A percentile compares a stretch with the other conserved stretches of the same genome.
Evolutionary conservation across 2,797 vertebrate genomes (phyloP).

Genomic region (Chanos chanos): DNA sequence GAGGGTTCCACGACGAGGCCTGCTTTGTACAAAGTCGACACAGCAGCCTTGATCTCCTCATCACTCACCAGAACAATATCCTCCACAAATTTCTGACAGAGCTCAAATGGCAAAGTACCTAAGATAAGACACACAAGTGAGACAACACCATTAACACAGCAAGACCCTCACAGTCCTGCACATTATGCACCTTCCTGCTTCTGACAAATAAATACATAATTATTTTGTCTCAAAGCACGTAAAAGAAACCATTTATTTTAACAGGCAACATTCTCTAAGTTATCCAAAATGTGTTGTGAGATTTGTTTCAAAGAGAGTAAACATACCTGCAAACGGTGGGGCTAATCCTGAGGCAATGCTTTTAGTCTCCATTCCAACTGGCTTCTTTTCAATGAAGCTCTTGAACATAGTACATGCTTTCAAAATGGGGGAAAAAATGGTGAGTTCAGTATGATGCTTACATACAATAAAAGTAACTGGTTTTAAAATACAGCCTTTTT

Average conservation of each 20-base stretch:
- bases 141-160: neutral
- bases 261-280: neutral
- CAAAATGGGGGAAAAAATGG: neutral
- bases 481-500: neutral
- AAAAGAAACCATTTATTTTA: too few species aligned
- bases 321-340: conserved; percentile 72
- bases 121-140: neutral
- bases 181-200: too few species aligned
- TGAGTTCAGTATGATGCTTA: neutral
- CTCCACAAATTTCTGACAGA: conserved; percentile 68
- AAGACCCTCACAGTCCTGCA: too few species aligned
- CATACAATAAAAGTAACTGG: neutral
- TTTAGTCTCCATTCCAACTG: conserved; percentile 68
- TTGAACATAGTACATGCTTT: conserved; percentile 76
- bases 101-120: conserved; percentile 66
- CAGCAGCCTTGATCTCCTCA: conserved; percentile 66
- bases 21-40: conserved; percentile 64
- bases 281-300: neutral
- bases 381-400: conserved; percentile 72
- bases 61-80: conserved; percentile 71
- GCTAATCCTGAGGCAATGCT: conserved; percentile 74
- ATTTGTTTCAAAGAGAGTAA: too few species aligned
- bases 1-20: conserved; percentile 74
- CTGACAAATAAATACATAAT: too few species aligned
- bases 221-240: too few species aligned